Base-by-base conservation (phyloP, 2,797 vertebrate species). In the Myotis daubentonii region DNA sequence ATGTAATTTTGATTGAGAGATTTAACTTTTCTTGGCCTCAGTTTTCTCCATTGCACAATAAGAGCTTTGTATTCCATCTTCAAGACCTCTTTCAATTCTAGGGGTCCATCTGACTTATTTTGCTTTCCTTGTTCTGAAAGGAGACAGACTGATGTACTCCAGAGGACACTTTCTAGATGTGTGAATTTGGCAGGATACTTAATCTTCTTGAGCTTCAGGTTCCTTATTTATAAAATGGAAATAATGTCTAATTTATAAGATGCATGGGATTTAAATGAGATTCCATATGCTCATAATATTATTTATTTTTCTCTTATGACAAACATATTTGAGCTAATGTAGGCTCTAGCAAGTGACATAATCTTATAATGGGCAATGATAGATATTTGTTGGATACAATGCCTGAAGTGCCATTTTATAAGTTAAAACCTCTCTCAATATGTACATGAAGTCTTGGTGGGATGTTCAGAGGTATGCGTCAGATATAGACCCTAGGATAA, bases 1-100 rank as follows among this genome's bases (percentile, higher is more conserved):
- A 16, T 92, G 30, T 92, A 88, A 87, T 95, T 96, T 90, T 94
- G 47, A 94, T 87, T 89, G 85, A 87, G 94, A 47, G 22, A 76
- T 83, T 95, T 93, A 83, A 68, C 60, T 87, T 87, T 76, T 72
- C 38, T 87, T 87, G 86, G 41, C 55, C 83, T 95, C 66, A 62
- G 85, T 95, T 89, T 94, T 62, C 65, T 95, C 44, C 20, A 47
- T 60, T 87, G 30, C 76, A 72, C 72, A 93, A 55, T 49, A 49
- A 38, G 49, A 90, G 15, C 60, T 87, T 94, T 93, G 80, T 91
- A 53, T 89, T 94, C 53, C 20, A 44, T 92, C 23, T 79, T 47
- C 8, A 80, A 87, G 33, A 89, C 81, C 25, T 91, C 92, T 95
- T 96, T 91, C 49, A 90, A 28, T 66, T 83, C 55, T 76, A 66